A percentile compares a stretch with the other conserved stretches of the same genome.
These are phyloP conservation scores for Xerus rutilus DNA, from an alignment of 2,797 vertebrate genomes.

Conservation along the genomic window DNA sequence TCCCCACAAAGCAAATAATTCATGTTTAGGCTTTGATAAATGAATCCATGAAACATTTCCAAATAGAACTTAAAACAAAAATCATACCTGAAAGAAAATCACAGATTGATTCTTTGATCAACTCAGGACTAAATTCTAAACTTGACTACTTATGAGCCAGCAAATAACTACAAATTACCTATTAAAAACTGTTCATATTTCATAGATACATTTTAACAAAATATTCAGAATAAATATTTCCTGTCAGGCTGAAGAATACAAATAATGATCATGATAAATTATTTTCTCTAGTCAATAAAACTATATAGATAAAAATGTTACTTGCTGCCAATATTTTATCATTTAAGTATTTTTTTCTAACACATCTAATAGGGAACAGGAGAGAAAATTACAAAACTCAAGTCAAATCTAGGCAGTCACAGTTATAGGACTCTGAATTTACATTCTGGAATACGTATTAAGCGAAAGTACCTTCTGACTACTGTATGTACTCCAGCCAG, in stretches of 20 bases:
- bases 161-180: not conserved
- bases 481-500: not conserved
- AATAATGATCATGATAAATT: not conserved
- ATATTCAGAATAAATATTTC: slow-evolving; percentile 33
- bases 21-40: slow-evolving; percentile 8
- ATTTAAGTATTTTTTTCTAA: not conserved
- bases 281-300: not conserved
- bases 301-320: not conserved
- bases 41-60: slow-evolving; percentile 44
- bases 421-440: not conserved
- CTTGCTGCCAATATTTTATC: slow-evolving; percentile 2
- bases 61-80: slow-evolving; percentile 51
- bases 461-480: not conserved
- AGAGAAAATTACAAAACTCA: slow-evolving; percentile 8
- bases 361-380: not conserved
- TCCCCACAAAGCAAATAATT: slow-evolving; percentile 3
- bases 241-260: not conserved
- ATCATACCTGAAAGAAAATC: not conserved
- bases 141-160: not conserved
- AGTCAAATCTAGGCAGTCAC: slow-evolving; percentile 11
- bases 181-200: not conserved
- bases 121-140: not conserved
- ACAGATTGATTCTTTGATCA: not conserved
- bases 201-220: not conserved
- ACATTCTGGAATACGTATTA: not conserved